Conservation (phyloP, 2,113 vertebrate species). For the Cygnus buccinator region DNA sequence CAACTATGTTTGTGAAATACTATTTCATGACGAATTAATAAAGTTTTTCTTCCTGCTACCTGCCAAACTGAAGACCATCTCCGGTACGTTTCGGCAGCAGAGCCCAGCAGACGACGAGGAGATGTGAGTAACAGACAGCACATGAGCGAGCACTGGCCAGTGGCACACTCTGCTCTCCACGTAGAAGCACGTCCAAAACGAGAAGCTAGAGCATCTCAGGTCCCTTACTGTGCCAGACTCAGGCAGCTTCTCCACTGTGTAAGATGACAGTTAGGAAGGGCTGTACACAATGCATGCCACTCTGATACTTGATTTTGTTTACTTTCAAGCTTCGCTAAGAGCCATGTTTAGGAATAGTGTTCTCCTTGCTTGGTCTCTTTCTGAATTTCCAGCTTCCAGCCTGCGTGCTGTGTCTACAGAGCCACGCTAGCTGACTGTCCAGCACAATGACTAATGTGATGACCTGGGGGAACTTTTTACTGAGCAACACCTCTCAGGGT, state of each 20-base stretch:
- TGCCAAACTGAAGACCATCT: neutral
- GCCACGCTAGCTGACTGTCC: neutral
- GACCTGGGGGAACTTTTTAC: neutral
- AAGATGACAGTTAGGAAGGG: neutral
- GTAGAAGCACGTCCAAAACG: neutral
- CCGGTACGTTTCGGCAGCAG: neutral
- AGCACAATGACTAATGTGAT: neutral
- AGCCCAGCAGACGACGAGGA: rapidly evolving
- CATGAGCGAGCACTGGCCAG: neutral
- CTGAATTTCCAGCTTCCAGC: neutral
- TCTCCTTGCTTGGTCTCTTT: neutral
- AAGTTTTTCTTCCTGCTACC: neutral
- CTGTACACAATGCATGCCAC: neutral
- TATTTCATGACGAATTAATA: neutral
- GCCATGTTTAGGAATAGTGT: neutral
- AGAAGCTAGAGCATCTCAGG: neutral
- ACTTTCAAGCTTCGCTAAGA: neutral
- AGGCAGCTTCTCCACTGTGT: neutral
- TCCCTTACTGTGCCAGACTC: neutral
- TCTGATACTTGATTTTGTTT: neutral
- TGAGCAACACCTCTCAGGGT: neutral
- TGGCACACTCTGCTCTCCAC: rapidly evolving
- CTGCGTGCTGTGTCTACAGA: rapidly evolving
- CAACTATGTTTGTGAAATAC: neutral
- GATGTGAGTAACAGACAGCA: neutral